A percentile compares a stretch with the other conserved stretches of the same genome.
Evolutionary conservation across 2,888 invertebrate species (phyloP).

Genomic region (Galerucella calmariensis): DNA sequence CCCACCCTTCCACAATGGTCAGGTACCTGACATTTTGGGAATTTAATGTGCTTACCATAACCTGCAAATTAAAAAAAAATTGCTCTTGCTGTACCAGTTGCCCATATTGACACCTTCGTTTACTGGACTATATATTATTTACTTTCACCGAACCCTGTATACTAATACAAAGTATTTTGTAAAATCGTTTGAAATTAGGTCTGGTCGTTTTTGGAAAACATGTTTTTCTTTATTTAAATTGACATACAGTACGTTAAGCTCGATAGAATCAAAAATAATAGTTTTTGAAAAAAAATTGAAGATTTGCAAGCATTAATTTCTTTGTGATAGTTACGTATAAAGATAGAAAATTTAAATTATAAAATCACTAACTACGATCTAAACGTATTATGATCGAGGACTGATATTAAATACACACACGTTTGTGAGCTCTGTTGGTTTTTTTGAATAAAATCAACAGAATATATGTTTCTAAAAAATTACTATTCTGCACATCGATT

Average conservation of each 20-base stretch:
- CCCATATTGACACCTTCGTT: too few species aligned
- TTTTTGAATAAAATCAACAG: too few species aligned
- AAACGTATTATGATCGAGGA: neutral
- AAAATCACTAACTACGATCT: slow-evolving; percentile 18
- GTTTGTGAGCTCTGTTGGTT: neutral
- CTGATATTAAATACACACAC: neutral
- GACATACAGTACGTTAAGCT: slow-evolving; percentile 65
- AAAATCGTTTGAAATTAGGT: neutral
- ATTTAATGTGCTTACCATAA: too few species aligned
- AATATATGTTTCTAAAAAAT: neutral
- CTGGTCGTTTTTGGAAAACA: slow-evolving; percentile 45
- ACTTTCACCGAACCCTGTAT: neutral
- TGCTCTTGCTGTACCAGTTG: too few species aligned
- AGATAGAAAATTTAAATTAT: slow-evolving; percentile 22
- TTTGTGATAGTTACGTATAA: slow-evolving; percentile 47
- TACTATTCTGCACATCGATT: neutral
- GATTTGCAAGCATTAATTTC: slow-evolving; percentile 45
- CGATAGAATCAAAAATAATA: slow-evolving; percentile 52
- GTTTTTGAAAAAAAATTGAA: slow-evolving; percentile 41
- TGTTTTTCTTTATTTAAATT: slow-evolving; percentile 60
- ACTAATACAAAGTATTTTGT: neutral
- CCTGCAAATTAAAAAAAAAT: too few species aligned
- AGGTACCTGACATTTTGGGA: too few species aligned
- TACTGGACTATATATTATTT: too few species aligned
- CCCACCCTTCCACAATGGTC: too few species aligned